Evolutionary conservation across 2,113 vertebrate species (phyloP).

Genomic region (Misgurnus anguillicaudatus): DNA sequence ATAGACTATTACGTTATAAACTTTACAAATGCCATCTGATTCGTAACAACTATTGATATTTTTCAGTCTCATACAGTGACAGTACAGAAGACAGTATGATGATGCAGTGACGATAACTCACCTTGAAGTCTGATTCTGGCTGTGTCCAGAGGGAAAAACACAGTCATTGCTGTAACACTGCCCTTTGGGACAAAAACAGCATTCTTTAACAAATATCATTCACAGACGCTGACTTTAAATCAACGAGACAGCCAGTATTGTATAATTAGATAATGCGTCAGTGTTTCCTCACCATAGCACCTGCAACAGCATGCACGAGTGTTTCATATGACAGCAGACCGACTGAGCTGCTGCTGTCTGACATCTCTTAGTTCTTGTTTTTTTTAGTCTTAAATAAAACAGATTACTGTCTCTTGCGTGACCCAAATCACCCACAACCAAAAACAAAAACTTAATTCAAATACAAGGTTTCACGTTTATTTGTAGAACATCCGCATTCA

Average conservation of each 20-base stretch:
- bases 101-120: constrained; percentile 55
- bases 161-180: constrained; percentile 76
- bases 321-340: constrained; percentile 77
- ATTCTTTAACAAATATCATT: neutral
- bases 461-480: neutral
- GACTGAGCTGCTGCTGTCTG: constrained; percentile 56
- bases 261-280: neutral
- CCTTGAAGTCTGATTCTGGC: constrained; percentile 81
- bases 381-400: no score
- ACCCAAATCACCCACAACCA: neutral
- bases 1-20: no score
- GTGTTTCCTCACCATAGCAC: constrained; percentile 71
- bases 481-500: constrained; percentile 1
- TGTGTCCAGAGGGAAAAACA: constrained; percentile 81
- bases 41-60: no score
- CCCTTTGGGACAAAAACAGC: constrained; percentile 64
- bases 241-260: no score
- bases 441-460: neutral
- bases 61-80: no score
- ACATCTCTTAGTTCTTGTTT: constrained; percentile 66
- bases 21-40: no score
- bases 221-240: neutral
- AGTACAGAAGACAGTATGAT: neutral
- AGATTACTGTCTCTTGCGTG: neutral
- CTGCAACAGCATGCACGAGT: constrained; percentile 78